These are phyloP conservation scores for Macropus fuliginosus DNA, from an alignment of 2,797 vertebrate genomes.

Conservation along the genomic window DNA sequence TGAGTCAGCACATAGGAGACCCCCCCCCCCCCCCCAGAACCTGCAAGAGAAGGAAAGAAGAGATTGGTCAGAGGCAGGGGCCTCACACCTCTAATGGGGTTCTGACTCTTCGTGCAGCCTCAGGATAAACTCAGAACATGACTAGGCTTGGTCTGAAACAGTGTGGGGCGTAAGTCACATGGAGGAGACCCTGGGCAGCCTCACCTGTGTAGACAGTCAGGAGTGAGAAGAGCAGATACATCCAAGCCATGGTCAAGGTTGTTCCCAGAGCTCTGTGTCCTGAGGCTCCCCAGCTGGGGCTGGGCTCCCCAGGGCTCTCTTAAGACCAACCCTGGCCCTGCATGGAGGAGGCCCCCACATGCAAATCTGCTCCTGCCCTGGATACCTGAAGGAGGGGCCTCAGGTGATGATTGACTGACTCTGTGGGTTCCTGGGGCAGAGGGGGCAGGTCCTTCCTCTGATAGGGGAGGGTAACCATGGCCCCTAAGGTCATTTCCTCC, in stretches of 20 bases:
- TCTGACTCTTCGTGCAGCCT: no score
- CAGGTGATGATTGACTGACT: background rate
- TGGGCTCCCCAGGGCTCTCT: background rate
- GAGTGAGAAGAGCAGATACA: background rate
- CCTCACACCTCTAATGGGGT: no score
- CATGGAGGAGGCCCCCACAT: background rate
- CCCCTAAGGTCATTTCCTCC: background rate
- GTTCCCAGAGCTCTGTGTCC: background rate
- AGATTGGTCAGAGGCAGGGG: no score
- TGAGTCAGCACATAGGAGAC: background rate
- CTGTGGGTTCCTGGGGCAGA: no score
- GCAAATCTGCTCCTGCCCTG: background rate
- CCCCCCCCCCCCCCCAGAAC: no score
- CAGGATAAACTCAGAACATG: background rate
- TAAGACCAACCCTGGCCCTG: background rate
- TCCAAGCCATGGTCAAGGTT: background rate
- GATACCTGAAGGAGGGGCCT: background rate
- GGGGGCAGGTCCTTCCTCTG: no score
- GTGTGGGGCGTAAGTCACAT: no score
- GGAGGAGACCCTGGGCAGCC: no score
- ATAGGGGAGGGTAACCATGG: no score
- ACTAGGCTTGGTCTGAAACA: no score
- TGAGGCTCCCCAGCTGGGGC: background rate
- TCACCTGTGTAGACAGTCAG: no score
- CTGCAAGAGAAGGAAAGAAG: background rate